Percentiles rank a stretch among this genome's conserved stretches.
Evolutionary conservation across 2,888 invertebrate genomes (phyloP).

Genomic region (Bellardia bayeri): DNA sequence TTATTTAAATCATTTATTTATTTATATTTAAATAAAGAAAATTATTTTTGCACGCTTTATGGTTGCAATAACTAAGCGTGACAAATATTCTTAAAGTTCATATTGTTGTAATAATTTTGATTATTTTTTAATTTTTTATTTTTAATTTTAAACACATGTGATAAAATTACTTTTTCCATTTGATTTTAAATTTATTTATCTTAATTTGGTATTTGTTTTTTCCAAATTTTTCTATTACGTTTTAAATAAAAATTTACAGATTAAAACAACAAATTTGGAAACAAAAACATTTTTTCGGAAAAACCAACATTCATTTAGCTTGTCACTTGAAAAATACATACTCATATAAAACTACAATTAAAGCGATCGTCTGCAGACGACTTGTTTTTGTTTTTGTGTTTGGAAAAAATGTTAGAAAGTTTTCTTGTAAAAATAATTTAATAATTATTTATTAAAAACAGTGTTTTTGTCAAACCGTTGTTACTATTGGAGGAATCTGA

Average conservation of each 20-base stretch:
- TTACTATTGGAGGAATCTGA: no score
- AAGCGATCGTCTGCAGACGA: background rate
- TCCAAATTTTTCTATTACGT: background rate
- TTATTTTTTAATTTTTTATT: no score
- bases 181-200: background rate
- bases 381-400: no score
- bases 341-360: background rate
- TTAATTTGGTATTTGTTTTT: background rate
- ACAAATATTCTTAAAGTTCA: background rate
- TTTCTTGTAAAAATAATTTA: no score
- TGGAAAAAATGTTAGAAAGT: no score
- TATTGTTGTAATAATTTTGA: background rate
- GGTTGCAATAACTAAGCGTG: background rate
- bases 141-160: background rate
- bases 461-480: no score
- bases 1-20: slow-evolving; percentile 49
- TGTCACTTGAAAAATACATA: background rate
- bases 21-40: background rate
- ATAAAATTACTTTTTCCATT: background rate
- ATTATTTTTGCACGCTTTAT: slow-evolving; percentile 7
- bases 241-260: background rate
- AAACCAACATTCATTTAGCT: background rate
- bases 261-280: background rate
- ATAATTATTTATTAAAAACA: no score
- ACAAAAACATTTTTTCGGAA: background rate